A percentile compares a stretch with the other conserved stretches of the same genome.
Conservation (phyloP, 2,113 vertebrate species). For the Lucifuga dentata region DNA sequence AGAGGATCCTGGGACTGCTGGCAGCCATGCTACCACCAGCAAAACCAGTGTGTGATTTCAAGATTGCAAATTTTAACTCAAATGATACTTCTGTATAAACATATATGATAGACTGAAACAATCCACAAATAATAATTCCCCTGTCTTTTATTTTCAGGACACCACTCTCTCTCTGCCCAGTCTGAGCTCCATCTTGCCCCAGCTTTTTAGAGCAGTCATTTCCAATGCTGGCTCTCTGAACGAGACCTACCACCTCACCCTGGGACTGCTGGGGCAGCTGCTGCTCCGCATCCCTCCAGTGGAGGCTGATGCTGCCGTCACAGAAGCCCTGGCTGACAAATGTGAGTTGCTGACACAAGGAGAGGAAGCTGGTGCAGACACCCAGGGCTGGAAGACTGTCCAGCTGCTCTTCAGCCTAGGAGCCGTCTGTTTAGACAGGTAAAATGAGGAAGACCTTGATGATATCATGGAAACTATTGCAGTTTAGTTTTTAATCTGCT, state of each 20-base stretch:
- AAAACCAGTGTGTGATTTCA: slow-evolving; percentile 82
- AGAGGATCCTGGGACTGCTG: slow-evolving; percentile 94
- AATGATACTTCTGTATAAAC: too few relatives aligned
- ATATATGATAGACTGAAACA: too few relatives aligned
- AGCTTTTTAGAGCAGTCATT: slow-evolving; percentile 95
- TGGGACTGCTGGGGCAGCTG: slow-evolving; percentile 95
- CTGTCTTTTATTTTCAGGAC: slow-evolving; percentile 74
- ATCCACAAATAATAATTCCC: too few relatives aligned
- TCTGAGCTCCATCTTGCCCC: slow-evolving; percentile 90
- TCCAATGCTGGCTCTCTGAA: slow-evolving; percentile 96
- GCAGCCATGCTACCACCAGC: slow-evolving; percentile 95
- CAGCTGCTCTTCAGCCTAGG: slow-evolving; percentile 96
- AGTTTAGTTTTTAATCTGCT: too few relatives aligned
- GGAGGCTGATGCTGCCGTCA: slow-evolving; percentile 90
- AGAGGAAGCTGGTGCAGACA: slow-evolving; percentile 79
- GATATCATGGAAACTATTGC: neutral
- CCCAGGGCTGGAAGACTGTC: slow-evolving; percentile 93
- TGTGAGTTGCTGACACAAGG: slow-evolving; percentile 84
- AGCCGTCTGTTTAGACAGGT: slow-evolving; percentile 97
- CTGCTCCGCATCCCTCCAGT: slow-evolving; percentile 88
- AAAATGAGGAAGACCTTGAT: neutral
- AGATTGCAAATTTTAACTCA: too few relatives aligned
- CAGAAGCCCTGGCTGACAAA: slow-evolving; percentile 90
- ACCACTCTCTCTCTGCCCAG: slow-evolving; percentile 85
- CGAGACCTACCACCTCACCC: slow-evolving; percentile 94